A percentile compares a stretch with the other conserved stretches of the same genome.
These are phyloP conservation scores for Hypomecis atomaria DNA, from an alignment of 2,888 invertebrate species.

Conservation along the genomic window DNA sequence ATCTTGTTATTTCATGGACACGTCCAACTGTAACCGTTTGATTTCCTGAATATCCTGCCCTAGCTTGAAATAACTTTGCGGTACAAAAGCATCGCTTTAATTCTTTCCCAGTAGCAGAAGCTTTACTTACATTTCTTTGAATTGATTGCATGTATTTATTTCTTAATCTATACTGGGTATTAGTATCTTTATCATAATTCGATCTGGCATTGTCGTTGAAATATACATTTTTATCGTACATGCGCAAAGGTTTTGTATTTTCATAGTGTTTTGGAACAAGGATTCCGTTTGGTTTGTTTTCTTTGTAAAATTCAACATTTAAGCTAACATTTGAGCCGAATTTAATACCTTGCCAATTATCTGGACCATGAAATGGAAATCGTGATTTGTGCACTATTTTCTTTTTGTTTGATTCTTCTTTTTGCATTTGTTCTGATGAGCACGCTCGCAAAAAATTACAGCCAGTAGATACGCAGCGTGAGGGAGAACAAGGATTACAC, in stretches of 20 bases:
- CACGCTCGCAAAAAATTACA: not conserved
- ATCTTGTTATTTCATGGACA: slow-evolving; percentile 3
- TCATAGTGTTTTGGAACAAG: not conserved
- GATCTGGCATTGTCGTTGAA: not conserved
- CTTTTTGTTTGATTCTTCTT: not conserved
- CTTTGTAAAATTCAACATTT: slow-evolving; percentile 10
- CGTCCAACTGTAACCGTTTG: not conserved
- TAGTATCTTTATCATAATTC: not conserved
- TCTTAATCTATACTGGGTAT: not conserved
- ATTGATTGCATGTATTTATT: not conserved
- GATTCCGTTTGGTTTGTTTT: slow-evolving; percentile 1
- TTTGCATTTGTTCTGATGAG: not conserved
- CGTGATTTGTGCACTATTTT: not conserved
- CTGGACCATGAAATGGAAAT: not conserved
- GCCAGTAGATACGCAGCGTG: not conserved
- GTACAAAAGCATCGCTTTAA: slow-evolving; percentile 35
- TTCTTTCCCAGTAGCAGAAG: slow-evolving; percentile 18
- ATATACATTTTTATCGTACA: slow-evolving; percentile 2
- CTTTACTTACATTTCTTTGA: slow-evolving; percentile 21
- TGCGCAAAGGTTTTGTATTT: not conserved
- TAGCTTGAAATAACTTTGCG: not conserved
- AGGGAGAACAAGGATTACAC: not conserved
- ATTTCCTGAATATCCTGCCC: too few relatives aligned
- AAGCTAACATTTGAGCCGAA: slow-evolving; percentile 10
- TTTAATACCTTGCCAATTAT: slow-evolving; percentile 4